Conservation (phyloP, 2,888 invertebrate species). For the Cryptocephalus moraei region DNA sequence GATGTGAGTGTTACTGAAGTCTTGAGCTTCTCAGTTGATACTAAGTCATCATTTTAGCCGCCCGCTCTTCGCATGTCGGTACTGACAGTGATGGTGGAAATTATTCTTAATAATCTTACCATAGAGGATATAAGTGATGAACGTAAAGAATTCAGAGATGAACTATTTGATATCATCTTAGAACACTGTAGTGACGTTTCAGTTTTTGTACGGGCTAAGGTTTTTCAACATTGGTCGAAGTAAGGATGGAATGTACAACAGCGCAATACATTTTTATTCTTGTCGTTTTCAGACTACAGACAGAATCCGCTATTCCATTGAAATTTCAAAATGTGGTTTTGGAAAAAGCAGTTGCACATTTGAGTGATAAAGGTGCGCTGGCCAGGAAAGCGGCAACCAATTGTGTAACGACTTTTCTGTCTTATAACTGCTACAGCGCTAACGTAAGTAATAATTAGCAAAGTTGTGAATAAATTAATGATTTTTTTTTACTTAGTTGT, state of each 20-base stretch:
- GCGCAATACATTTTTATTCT: constrained; percentile 26
- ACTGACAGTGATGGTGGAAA: constrained; percentile 72
- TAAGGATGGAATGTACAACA: neutral
- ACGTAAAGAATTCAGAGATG: constrained; percentile 47
- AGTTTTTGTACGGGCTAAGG: constrained; percentile 78
- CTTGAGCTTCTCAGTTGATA: neutral
- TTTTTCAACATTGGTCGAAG: constrained; percentile 24
- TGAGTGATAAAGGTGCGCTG: constrained; percentile 72
- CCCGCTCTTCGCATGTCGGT: constrained; percentile 69
- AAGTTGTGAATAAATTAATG: neutral
- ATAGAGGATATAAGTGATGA: constrained; percentile 48
- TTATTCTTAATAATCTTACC: constrained; percentile 60
- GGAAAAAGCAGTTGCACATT: constrained; percentile 54
- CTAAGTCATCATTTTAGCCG: constrained; percentile 41
- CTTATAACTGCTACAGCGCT: constrained; percentile 78
- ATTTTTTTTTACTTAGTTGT: constrained; percentile 29
- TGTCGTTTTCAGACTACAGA: constrained; percentile 70
- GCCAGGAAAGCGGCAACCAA: constrained; percentile 80
- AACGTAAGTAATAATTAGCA: constrained; percentile 41
- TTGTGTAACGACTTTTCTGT: constrained; percentile 65
- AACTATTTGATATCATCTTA: constrained; percentile 67
- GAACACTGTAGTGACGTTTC: constrained; percentile 78
- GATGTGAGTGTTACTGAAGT: constrained; percentile 24
- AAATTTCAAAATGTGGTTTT: constrained; percentile 58
- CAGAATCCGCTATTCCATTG: constrained; percentile 70